Percentiles rank a stretch among this genome's conserved stretches.
Evolutionary conservation across 2,888 invertebrate genomes (phyloP).

Genomic region (Acronicta leporina): DNA sequence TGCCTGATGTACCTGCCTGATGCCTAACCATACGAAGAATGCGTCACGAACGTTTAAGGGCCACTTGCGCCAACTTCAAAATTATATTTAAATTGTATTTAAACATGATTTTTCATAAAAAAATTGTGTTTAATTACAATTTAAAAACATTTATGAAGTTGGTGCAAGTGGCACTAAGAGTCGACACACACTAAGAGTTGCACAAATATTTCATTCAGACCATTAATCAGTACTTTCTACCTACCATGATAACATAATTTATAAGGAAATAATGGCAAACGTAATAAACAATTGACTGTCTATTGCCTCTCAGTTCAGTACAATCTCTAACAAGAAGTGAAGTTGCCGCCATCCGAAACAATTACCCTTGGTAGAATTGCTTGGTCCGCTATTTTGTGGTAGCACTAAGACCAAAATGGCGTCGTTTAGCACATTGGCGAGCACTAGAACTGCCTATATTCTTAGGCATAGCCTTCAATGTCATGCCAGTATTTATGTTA

Average conservation of each 20-base stretch:
- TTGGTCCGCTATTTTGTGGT: slow-evolving; percentile 74
- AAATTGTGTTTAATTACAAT: no score
- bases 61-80: no score
- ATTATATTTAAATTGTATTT: no score
- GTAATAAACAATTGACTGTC: slow-evolving; percentile 26
- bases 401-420: slow-evolving; percentile 69
- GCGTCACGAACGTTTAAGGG: no score
- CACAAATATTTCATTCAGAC: no score
- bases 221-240: no score
- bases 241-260: neutral
- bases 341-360: slow-evolving; percentile 34
- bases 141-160: no score
- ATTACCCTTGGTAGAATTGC: slow-evolving; percentile 57
- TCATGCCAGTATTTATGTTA: neutral
- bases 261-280: slow-evolving; percentile 26
- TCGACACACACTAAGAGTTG: no score
- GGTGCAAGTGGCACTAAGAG: no score
- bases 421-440: slow-evolving; percentile 58
- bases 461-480: neutral
- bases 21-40: no score
- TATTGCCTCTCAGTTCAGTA: slow-evolving; percentile 17
- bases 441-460: slow-evolving; percentile 31
- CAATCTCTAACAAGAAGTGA: slow-evolving; percentile 39
- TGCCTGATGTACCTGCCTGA: no score
- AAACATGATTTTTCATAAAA: no score